These are phyloP conservation scores for Heliconius melpomene DNA, from an alignment of 1,140 invertebrate genomes.

Conservation along the genomic window DNA sequence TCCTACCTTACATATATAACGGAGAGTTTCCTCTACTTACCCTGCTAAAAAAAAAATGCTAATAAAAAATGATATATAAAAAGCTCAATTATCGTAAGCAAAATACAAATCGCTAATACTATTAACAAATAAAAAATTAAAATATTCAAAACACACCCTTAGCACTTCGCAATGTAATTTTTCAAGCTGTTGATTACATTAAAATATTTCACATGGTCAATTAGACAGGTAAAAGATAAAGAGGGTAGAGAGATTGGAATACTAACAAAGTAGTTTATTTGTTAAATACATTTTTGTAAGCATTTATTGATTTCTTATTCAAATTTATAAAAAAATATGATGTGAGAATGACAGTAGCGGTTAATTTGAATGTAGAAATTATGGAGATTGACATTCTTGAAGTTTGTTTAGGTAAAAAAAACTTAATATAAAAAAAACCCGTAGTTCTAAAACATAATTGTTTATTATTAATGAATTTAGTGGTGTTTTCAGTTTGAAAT, in stretches of 20 bases:
- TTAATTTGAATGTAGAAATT: background rate
- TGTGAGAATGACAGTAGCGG: conserved; percentile 2
- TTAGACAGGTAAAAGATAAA: conserved; percentile 59
- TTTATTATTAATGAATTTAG: background rate
- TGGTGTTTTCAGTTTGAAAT: too few species aligned
- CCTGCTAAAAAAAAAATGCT: too few species aligned
- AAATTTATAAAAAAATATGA: background rate
- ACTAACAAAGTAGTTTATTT: conserved; percentile 33
- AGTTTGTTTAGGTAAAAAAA: background rate
- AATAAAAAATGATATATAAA: background rate
- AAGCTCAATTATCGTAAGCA: background rate
- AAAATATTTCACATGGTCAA: conserved; percentile 63
- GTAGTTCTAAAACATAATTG: background rate
- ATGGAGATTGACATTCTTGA: background rate
- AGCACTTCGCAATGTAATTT: background rate
- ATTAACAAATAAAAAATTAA: background rate
- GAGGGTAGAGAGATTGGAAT: conserved; percentile 16
- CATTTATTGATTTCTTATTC: background rate
- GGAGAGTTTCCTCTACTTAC: too few species aligned
- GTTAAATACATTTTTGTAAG: conserved; percentile 40
- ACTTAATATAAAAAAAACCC: background rate
- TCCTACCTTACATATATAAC: too few species aligned
- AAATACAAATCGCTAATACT: background rate
- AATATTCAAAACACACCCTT: conserved; percentile 12
- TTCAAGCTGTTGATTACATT: conserved; percentile 7